Conservation (phyloP, 2,113 vertebrate species). For the Rhipidura dahli region DNA sequence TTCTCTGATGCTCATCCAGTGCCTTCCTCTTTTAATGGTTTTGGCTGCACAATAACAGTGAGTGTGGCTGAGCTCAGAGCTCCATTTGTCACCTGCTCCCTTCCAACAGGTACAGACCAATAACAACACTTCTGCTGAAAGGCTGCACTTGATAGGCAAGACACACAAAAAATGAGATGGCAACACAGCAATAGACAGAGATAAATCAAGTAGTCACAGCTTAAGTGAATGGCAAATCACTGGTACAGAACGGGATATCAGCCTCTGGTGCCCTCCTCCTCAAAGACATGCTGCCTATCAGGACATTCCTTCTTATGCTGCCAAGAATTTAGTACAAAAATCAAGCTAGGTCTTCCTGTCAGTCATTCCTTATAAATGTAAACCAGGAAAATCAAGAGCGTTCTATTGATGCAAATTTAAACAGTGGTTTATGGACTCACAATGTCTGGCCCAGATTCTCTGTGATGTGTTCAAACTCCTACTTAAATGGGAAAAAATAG, state of each 20-base stretch:
- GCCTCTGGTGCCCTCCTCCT: background rate
- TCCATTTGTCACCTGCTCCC: background rate
- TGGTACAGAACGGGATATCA: background rate
- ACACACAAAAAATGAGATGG: background rate
- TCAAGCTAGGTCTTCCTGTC: background rate
- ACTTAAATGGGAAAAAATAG: fast-evolving
- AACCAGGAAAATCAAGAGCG: background rate
- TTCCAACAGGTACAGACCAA: background rate
- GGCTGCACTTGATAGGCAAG: background rate
- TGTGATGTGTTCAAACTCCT: background rate
- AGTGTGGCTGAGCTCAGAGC: background rate
- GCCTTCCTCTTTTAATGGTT: background rate
- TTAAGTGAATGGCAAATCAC: background rate
- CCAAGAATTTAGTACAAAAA: background rate
- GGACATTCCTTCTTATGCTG: background rate
- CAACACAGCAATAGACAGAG: background rate
- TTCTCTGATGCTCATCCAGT: background rate
- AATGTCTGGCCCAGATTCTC: background rate
- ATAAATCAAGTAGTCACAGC: background rate
- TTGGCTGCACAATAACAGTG: background rate
- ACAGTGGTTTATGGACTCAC: background rate
- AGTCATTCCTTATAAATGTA: background rate
- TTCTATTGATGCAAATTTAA: background rate
- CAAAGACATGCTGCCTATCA: background rate
- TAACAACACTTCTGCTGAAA: background rate